A percentile compares a stretch with the other conserved stretches of the same genome.
phyloP scores from a whole-genome alignment of 2,888 invertebrate species.

The Neuroscelio doddi region DNA sequence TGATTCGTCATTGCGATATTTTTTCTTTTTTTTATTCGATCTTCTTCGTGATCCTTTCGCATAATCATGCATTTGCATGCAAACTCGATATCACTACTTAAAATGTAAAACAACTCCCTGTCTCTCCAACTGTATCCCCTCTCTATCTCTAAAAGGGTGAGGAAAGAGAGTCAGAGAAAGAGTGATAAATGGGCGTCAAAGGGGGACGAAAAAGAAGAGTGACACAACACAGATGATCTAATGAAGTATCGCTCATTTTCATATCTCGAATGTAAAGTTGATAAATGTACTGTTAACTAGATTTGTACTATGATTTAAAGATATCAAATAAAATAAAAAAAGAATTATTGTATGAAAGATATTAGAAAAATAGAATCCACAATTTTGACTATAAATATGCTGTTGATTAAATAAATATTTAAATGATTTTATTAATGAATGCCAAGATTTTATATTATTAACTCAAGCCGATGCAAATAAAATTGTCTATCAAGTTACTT shows the following conservation, averaged over 20 bases:
- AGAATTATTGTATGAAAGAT: too few relatives aligned
- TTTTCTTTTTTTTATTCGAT: constrained; percentile 25
- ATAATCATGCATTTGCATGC: constrained; percentile 76
- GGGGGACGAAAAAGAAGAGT: constrained; percentile 27
- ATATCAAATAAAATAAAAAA: too few relatives aligned
- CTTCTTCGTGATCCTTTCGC: constrained; percentile 51
- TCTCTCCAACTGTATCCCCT: constrained; percentile 46
- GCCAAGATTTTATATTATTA: too few relatives aligned
- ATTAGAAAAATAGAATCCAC: too few relatives aligned
- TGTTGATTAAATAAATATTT: too few relatives aligned
- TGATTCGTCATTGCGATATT: constrained; percentile 16
- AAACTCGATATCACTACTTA: constrained; percentile 74
- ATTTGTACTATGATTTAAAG: too few relatives aligned
- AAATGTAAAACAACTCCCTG: constrained; percentile 72
- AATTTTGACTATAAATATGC: too few relatives aligned
- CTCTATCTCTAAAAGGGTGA: constrained; percentile 27
- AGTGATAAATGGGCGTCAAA: constrained; percentile 38
- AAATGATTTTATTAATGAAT: too few relatives aligned
- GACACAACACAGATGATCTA: constrained; percentile 39
- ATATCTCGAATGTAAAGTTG: constrained; percentile 40
- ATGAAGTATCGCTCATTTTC: constrained; percentile 47
- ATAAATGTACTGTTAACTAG: too few relatives aligned
- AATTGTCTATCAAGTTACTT: too few relatives aligned
- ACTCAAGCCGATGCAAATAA: too few relatives aligned
- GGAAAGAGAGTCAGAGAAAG: constrained; percentile 22